phyloP scores from a whole-genome alignment of 1,140 invertebrate species.

The Drosophila bipectinata region DNA sequence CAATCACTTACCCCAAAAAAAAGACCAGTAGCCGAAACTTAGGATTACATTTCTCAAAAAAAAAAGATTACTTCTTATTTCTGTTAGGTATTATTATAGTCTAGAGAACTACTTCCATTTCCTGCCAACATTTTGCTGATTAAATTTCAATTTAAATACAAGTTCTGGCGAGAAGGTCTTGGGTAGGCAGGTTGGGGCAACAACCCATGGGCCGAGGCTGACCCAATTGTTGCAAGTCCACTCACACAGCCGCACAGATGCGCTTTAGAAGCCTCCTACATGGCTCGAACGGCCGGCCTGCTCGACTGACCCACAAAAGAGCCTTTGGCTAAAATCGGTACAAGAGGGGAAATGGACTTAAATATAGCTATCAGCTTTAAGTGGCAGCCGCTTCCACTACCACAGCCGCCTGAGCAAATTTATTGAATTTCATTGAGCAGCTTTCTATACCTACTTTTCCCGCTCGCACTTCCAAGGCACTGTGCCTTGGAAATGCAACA shows the following conservation, averaged over 20 bases:
- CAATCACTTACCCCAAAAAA: neutral
- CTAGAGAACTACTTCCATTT: constrained; percentile 17
- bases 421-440: constrained; percentile 80
- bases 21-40: neutral
- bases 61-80: neutral
- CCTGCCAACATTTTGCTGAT: constrained; percentile 40
- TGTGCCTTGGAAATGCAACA: neutral
- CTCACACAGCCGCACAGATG: constrained; percentile 24
- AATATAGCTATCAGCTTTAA: constrained; percentile 80
- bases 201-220: constrained; percentile 34
- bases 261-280: constrained; percentile 47
- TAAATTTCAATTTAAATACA: constrained; percentile 60
- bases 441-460: constrained; percentile 67
- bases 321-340: constrained; percentile 29
- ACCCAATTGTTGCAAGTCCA: constrained; percentile 39
- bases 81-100: constrained; percentile 21
- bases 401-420: constrained; percentile 53
- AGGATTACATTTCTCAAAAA: neutral
- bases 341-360: constrained; percentile 57
- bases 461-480: constrained; percentile 28
- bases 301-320: constrained; percentile 62
- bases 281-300: constrained; percentile 35
- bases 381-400: constrained; percentile 60
- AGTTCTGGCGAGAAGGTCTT: constrained; percentile 35
- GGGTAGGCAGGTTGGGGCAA: constrained; percentile 27